phyloP scores from a whole-genome alignment of 64 coral and sea anemone species.

The Porites australiensis region DNA sequence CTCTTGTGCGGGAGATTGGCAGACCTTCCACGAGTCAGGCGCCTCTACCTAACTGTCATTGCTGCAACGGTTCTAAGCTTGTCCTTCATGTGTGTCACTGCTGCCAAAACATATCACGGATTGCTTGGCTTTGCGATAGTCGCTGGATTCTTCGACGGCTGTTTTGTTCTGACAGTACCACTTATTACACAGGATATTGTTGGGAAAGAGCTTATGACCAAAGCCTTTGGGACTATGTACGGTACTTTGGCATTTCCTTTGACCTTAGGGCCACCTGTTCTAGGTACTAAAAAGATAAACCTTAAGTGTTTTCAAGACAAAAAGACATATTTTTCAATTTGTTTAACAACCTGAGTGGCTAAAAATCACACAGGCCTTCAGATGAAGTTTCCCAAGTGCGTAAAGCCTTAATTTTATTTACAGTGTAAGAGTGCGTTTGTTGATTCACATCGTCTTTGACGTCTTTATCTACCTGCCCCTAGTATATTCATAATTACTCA shows the following conservation, averaged over 20 bases:
- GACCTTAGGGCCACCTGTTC: conserved; percentile 63
- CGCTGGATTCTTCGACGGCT: conserved; percentile 77
- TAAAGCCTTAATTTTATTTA: no score
- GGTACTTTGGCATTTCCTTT: conserved; percentile 62
- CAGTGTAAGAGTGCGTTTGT: no score
- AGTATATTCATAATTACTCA: no score
- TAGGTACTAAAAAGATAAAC: conserved; percentile 27
- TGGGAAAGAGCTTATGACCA: conserved; percentile 53
- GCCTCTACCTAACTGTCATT: conserved; percentile 30
- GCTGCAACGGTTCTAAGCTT: conserved; percentile 5
- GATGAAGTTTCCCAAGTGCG: no score
- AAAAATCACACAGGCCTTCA: no score
- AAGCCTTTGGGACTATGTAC: conserved; percentile 58
- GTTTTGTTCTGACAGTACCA: conserved; percentile 61
- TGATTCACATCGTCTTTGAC: no score
- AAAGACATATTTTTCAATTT: no score
- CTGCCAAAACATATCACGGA: conserved; percentile 37
- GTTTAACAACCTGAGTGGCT: no score
- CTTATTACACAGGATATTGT: conserved; percentile 70
- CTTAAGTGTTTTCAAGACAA: not conserved
- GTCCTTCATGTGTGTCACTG: conserved; percentile 61
- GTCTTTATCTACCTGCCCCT: no score
- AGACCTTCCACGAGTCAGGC: conserved; percentile 45
- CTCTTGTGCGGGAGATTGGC: conserved; percentile 51
- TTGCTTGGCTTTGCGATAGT: conserved; percentile 49